Evolutionary conservation across 53 echinoderm and acorn worm genomes (phyloP).

Genomic region (Holothuria scabra): DNA sequence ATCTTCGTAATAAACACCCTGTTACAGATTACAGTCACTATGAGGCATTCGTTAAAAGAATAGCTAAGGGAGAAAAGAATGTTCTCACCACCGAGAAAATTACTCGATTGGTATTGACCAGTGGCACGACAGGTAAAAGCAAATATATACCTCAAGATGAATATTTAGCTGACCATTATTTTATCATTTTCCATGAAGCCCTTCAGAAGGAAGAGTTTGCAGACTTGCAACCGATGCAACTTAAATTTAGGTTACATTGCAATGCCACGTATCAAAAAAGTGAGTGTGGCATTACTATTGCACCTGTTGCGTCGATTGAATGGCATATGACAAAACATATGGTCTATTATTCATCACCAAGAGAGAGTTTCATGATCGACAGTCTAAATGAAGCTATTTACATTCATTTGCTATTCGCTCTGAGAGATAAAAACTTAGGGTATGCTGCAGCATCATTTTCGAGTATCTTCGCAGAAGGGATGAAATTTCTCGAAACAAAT

Average conservation of each 20-base stretch:
- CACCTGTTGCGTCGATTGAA: neutral
- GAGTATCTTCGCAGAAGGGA: conserved; percentile 46
- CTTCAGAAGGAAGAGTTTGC: conserved; percentile 16
- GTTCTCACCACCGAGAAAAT: too few species aligned
- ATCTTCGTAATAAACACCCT: too few species aligned
- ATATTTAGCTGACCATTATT: neutral
- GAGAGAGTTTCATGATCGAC: conserved; percentile 15
- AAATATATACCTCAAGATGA: too few species aligned
- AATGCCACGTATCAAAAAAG: neutral
- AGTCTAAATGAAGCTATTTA: conserved; percentile 50
- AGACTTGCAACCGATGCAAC: conserved; percentile 15
- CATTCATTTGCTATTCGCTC: conserved; percentile 73
- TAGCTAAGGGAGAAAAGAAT: too few species aligned
- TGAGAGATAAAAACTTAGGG: conserved; percentile 66
- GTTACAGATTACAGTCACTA: too few species aligned
- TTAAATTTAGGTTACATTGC: neutral
- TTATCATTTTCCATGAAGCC: neutral
- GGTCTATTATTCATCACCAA: conserved; percentile 26
- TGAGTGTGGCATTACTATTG: neutral
- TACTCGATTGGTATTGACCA: too few species aligned
- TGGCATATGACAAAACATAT: neutral
- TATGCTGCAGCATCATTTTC: conserved; percentile 34
- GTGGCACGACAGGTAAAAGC: too few species aligned
- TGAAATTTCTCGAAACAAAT: conserved; percentile 61
- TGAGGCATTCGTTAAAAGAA: too few species aligned